These are phyloP conservation scores for Merops nubicus DNA, from an alignment of 2,113 vertebrate genomes.

Conservation along the genomic window DNA sequence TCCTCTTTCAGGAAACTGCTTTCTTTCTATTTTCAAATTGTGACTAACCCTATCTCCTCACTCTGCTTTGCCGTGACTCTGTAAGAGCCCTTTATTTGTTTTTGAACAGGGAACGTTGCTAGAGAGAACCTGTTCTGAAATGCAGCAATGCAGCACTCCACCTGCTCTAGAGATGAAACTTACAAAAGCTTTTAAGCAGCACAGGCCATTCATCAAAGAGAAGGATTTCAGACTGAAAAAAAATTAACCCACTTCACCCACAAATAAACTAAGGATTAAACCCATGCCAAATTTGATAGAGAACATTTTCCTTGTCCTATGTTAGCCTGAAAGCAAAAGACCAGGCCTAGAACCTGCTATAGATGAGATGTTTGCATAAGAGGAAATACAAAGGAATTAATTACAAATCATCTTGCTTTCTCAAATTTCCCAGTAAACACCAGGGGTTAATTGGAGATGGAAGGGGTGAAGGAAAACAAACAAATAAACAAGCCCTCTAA, in stretches of 20 bases:
- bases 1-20: neutral
- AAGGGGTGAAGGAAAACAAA: neutral
- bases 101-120: neutral
- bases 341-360: neutral
- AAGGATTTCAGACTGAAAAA: neutral
- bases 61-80: neutral
- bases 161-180: neutral
- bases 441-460: neutral
- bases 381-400: neutral
- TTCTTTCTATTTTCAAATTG: neutral
- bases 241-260: neutral
- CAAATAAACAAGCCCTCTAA: neutral
- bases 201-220: neutral
- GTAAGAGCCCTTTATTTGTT: neutral
- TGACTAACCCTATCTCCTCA: neutral
- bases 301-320: neutral
- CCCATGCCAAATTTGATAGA: neutral
- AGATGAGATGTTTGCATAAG: neutral
- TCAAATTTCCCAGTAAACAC: neutral
- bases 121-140: constrained; percentile 3
- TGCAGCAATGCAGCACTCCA: neutral
- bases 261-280: neutral
- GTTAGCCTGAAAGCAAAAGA: neutral
- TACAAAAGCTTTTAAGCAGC: neutral
- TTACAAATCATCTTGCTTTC: neutral